Evolutionary conservation across 2,113 vertebrate species (phyloP).

Genomic region (Apteryx mantelli): DNA sequence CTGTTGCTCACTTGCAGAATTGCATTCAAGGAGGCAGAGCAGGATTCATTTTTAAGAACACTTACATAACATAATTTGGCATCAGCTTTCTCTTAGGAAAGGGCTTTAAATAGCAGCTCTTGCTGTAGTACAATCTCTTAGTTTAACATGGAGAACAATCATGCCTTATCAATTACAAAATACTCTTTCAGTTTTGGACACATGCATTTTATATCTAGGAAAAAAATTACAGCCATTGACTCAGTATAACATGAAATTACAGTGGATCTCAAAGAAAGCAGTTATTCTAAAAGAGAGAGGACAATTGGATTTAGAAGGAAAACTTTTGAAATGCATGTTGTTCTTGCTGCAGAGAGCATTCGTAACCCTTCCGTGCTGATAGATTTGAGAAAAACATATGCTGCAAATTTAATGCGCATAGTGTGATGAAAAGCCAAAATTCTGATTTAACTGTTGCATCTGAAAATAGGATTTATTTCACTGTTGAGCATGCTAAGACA

Average conservation of each 20-base stretch:
- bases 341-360: background rate
- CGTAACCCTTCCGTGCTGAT: background rate
- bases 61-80: background rate
- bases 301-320: conserved; percentile 14
- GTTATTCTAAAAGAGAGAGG: conserved; percentile 12
- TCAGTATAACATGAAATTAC: background rate
- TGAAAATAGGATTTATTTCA: background rate
- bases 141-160: background rate
- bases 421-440: background rate
- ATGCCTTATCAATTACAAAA: background rate
- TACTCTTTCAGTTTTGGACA: background rate
- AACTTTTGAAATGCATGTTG: background rate
- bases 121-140: background rate
- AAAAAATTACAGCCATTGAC: background rate
- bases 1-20: background rate
- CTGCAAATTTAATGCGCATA: background rate
- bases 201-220: background rate
- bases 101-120: background rate
- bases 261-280: background rate
- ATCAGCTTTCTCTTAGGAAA: background rate
- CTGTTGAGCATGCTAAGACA: background rate
- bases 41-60: background rate
- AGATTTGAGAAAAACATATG: background rate
- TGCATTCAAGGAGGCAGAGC: background rate
- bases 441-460: background rate